Evolutionary conservation across 2,797 vertebrate species (phyloP), one percentile per base, ranked within the genome.

Genomic region (Helarctos malayanus): DNA sequence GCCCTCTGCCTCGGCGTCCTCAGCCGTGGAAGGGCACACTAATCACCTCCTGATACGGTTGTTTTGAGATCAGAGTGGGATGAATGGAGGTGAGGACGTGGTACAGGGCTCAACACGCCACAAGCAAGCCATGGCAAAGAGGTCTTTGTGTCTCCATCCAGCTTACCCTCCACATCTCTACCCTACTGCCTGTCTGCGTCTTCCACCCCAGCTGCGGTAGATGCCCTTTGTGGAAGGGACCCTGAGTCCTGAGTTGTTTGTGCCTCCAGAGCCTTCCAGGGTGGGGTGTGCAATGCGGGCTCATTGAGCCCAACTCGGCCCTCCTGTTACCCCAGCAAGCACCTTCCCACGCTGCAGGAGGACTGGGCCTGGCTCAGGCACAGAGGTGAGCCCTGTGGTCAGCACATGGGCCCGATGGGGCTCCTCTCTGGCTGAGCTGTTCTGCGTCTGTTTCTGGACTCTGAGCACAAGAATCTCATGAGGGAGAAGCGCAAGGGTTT

Each of bases 281-380:
- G 4, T 18, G 7, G 18, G 12, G 45, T 19, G 10, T 2, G 0
- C 21, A 3, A 27, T 0, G 9, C 63, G 45, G 18, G 41, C 27
- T 9, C 69, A 2, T 1, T 0, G 79, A 75, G 78, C 32, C 54
- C 68, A 49, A 19, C 0, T 10, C 4, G 21, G 4, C 12, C 32
- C 3, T 2, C 57, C 29, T 0, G 0, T 11, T 18, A 14, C 15
- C 29, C 49, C 8, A 0, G 3, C 5, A 9, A 29, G 47, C n/a
- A 19, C 32, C 27, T 15, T n/a, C 38, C 23, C 0, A 5, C 1
- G 32, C 12, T 81, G 27, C 19, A 1, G 85, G n/a, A 9, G 23
- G 56, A n/a, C 47, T 16, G 9, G n/a, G 6, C 35, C 5, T 8
- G 15, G 32, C 21, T 25, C 27, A n/a, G 80, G 7, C 1, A 1